Percentiles rank a stretch among this genome's conserved stretches.
Conservation (phyloP, 2,888 invertebrate genomes). For the Drosophila parthenogenetica region DNA sequence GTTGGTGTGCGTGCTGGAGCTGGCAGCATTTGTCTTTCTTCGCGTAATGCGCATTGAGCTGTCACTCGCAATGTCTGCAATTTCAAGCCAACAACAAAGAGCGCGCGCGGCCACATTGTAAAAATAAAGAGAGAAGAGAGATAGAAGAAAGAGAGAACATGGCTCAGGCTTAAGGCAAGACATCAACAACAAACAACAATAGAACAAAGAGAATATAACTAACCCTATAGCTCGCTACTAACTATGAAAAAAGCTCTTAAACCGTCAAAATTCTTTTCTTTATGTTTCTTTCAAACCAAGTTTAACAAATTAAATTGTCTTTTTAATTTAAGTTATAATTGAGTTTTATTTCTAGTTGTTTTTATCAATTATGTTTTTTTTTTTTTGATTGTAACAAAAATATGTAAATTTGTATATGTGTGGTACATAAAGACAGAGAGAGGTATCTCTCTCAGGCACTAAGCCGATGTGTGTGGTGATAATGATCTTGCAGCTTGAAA, state of each 20-base stretch:
- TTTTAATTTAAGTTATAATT: slow-evolving; percentile 29
- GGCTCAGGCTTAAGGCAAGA: slow-evolving; percentile 51
- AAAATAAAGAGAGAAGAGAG: slow-evolving; percentile 32
- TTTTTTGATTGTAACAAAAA: slow-evolving; percentile 41
- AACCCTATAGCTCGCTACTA: slow-evolving; percentile 13
- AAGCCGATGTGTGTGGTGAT: slow-evolving; percentile 58
- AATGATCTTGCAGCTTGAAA: slow-evolving; percentile 80
- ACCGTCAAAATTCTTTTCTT: slow-evolving; percentile 8
- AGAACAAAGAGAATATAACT: slow-evolving; percentile 18
- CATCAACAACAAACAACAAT: slow-evolving; percentile 40
- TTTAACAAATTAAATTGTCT: slow-evolving; percentile 28
- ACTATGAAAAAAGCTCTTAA: slow-evolving; percentile 61
- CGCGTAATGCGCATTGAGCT: slow-evolving; percentile 55
- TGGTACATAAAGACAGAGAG: slow-evolving; percentile 14
- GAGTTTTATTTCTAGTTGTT: slow-evolving; percentile 26
- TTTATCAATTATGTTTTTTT: slow-evolving; percentile 12
- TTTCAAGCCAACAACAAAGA: slow-evolving; percentile 18
- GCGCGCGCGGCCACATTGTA: slow-evolving; percentile 27
- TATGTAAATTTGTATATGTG: slow-evolving; percentile 6
- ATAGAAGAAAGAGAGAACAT: slow-evolving; percentile 50
- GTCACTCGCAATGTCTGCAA: slow-evolving; percentile 44
- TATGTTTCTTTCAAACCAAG: neutral
- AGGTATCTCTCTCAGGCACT: slow-evolving; percentile 20
- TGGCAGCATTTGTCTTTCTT: slow-evolving; percentile 51
- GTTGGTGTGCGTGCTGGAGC: slow-evolving; percentile 18